Conservation (phyloP, 2,888 invertebrate species). For the Deilephila porcellus region DNA sequence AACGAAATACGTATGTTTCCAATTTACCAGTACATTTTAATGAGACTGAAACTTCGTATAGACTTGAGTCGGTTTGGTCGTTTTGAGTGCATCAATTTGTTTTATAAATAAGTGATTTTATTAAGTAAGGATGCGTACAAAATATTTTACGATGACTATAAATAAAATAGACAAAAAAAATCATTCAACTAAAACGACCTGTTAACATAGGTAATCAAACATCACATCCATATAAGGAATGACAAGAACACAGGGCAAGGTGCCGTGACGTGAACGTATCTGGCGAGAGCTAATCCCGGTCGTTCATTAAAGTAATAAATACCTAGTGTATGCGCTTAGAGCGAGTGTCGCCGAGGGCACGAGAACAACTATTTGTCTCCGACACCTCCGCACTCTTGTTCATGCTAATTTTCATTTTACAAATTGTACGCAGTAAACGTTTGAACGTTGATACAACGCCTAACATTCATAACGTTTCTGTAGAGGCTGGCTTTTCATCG, state of each 20-base stretch:
- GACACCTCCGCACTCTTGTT: constrained; percentile 61
- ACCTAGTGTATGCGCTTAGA: constrained; percentile 44
- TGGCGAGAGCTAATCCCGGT: constrained; percentile 52
- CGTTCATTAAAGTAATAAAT: constrained; percentile 77
- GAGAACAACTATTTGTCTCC: constrained; percentile 62
- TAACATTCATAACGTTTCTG: background rate
- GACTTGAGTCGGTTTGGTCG: background rate
- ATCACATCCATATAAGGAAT: background rate
- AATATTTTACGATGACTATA: too few species aligned
- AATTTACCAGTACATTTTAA: constrained; percentile 15
- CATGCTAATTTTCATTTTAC: constrained; percentile 68
- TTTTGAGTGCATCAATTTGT: background rate
- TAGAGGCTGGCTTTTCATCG: background rate
- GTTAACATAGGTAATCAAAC: too few species aligned
- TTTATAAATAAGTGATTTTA: background rate
- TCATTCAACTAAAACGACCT: too few species aligned
- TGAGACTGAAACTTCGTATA: constrained; percentile 4
- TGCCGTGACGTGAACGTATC: constrained; percentile 40
- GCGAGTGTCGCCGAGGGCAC: constrained; percentile 56
- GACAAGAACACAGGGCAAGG: background rate
- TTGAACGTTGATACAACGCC: constrained; percentile 27
- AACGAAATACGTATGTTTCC: background rate
- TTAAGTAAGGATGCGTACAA: too few species aligned
- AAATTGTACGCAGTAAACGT: constrained; percentile 50
- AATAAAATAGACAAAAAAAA: too few species aligned